phyloP scores from a whole-genome alignment of 2,113 vertebrate genomes.

The Pteruthius melanotis region DNA sequence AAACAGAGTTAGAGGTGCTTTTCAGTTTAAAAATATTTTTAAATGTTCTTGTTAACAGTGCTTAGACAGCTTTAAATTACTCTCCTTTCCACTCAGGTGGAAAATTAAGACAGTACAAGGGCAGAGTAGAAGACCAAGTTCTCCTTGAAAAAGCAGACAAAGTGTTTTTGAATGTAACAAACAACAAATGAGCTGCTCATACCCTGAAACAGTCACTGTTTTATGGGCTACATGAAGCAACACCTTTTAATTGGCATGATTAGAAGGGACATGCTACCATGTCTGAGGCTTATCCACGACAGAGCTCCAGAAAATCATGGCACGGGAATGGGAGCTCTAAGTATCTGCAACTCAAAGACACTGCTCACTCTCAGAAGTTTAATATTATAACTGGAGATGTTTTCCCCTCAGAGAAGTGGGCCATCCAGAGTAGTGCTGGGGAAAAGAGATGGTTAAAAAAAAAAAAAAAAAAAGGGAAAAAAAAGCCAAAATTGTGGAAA shows the following conservation, averaged over 20 bases:
- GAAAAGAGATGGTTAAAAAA: constrained; percentile 51
- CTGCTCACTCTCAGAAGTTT: not conserved
- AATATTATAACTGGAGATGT: not conserved
- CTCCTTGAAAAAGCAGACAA: not conserved
- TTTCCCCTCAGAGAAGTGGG: not conserved
- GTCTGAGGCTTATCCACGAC: not conserved
- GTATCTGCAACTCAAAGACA: not conserved
- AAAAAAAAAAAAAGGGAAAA: not conserved
- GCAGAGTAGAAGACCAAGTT: not conserved
- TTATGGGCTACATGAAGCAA: not conserved
- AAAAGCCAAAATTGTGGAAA: constrained; percentile 55
- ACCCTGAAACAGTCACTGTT: not conserved
- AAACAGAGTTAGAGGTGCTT: not conserved
- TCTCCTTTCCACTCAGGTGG: not conserved
- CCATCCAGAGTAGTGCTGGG: not conserved
- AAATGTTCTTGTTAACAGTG: not conserved
- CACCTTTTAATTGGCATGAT: not conserved
- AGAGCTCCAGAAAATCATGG: not conserved
- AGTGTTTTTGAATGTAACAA: not conserved
- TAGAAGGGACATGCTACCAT: not conserved
- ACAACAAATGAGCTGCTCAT: not conserved
- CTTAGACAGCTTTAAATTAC: not conserved
- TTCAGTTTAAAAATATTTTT: not conserved
- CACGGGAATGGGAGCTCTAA: not conserved
- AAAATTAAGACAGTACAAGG: not conserved